Evolutionary conservation across 2,113 vertebrate genomes (phyloP), one percentile per base, ranked within the genome.

Genomic region (Lutjanus erythropterus): DNA sequence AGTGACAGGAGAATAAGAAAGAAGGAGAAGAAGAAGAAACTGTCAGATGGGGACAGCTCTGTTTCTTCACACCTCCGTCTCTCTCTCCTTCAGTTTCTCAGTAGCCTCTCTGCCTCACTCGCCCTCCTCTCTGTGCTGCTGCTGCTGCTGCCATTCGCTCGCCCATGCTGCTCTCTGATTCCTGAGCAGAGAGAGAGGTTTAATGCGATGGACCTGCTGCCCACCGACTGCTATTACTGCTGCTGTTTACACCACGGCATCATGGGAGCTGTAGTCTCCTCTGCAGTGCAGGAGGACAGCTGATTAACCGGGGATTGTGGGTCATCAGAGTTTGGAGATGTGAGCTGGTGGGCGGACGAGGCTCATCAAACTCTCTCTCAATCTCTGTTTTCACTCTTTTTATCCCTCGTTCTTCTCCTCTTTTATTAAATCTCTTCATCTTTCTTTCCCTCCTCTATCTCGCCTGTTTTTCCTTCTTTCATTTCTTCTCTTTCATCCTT

Each of bases 271-370:
- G 88, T 61, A 83, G 87, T 91, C 31, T 68, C 37, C 46, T 61
- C n/a, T 12, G 61, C 64, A 23, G 67, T 4, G 37, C 60, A 81
- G 83, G 47, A 76, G 61, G 61, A 78, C 79, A 85, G 83, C 87
- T 91, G 85, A 90, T 83, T 56, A 58, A 52, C 78, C 12, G 35
- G 33, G 66, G 66, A 58, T 75, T 72, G 82, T 75, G 78, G 85
- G 85, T 80, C 2, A 75, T 68, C 66, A 79, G 83, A 88, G 87
- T 90, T 89, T 61, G 72, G 87, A 75, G 83, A 84, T 91, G 90
- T 88, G 84, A 90, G 84, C 69, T 71, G 75, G 85, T 78, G 85
- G 85, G 70, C 56, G 18, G 65, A 61, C 68, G 25, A 81, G 65
- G 49, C 33, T 80, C 70, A 71, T 41, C 61, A 64, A 75, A 85